Evolutionary conservation across 2,797 vertebrate genomes (phyloP).

Genomic region (Anolis apletophallus): DNA sequence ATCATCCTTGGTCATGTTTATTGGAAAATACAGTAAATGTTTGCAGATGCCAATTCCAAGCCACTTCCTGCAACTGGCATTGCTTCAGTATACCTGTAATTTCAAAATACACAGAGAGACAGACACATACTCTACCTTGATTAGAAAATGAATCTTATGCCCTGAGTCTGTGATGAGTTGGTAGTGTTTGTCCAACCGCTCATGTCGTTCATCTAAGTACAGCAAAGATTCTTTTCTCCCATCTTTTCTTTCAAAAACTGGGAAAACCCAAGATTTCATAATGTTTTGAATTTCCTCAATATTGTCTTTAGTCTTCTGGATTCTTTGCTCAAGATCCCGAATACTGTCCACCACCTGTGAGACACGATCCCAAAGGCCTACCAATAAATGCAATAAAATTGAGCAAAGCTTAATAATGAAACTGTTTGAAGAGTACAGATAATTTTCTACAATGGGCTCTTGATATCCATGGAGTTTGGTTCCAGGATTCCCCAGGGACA

Average conservation of each 20-base stretch:
- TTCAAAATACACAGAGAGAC: not conserved
- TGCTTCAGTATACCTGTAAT: no score
- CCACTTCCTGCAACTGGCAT: not conserved
- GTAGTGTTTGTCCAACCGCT: constrained; percentile 82
- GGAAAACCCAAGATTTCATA: constrained; percentile 84
- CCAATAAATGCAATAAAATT: constrained; percentile 30
- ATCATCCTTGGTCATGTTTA: not conserved
- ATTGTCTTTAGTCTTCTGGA: constrained; percentile 88
- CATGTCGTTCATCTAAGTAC: constrained; percentile 83
- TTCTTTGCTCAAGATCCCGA: constrained; percentile 83
- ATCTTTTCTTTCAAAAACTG: constrained; percentile 89
- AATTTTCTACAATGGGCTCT: not conserved
- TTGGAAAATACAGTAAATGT: not conserved
- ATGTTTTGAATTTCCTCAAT: constrained; percentile 86
- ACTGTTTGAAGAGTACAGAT: not conserved
- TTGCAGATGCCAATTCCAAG: not conserved
- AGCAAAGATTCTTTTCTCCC: constrained; percentile 86
- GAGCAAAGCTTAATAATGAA: not conserved
- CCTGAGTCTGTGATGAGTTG: constrained; percentile 82
- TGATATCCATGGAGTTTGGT: no score
- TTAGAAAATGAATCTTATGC: constrained; percentile 85
- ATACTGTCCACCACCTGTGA: constrained; percentile 79
- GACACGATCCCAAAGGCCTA: constrained; percentile 88
- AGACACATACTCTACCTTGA: constrained; percentile 80
- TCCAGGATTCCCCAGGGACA: no score